These are phyloP conservation scores for Rhingia campestris DNA, from an alignment of 2,888 invertebrate genomes.

Conservation along the genomic window DNA sequence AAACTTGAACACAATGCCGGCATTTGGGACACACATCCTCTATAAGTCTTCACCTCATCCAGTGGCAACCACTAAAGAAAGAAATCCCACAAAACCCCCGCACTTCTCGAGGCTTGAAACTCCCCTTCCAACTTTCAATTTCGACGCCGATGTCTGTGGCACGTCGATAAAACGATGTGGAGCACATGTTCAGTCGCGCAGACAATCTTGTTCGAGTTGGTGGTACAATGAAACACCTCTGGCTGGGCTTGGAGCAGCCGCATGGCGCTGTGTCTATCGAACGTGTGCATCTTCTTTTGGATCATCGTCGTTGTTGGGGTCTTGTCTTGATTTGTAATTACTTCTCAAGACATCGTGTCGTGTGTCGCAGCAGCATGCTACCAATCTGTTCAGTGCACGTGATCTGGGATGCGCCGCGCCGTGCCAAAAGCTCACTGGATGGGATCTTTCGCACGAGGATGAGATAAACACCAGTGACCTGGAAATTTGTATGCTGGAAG, in stretches of 20 bases:
- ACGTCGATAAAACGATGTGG: slow-evolving; percentile 54
- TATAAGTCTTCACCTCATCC: slow-evolving; percentile 62
- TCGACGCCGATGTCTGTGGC: slow-evolving; percentile 49
- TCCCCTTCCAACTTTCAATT: slow-evolving; percentile 45
- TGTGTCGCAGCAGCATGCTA: slow-evolving; percentile 58
- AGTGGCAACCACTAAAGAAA: slow-evolving; percentile 6
- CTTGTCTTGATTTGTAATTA: slow-evolving; percentile 61
- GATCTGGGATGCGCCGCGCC: slow-evolving; percentile 29
- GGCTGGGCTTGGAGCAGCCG: neutral
- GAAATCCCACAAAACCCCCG: slow-evolving; percentile 10
- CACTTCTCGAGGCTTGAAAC: too few relatives aligned
- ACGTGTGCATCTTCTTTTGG: slow-evolving; percentile 54
- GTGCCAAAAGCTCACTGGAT: slow-evolving; percentile 15
- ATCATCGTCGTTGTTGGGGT: slow-evolving; percentile 34
- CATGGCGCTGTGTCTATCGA: slow-evolving; percentile 36
- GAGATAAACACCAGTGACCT: slow-evolving; percentile 29
- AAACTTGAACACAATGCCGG: slow-evolving; percentile 73
- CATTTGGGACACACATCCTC: slow-evolving; percentile 77
- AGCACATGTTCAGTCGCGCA: slow-evolving; percentile 65
- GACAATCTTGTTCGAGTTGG: slow-evolving; percentile 42
- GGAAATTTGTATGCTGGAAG: slow-evolving; percentile 20
- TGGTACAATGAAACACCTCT: slow-evolving; percentile 20
- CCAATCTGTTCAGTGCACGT: slow-evolving; percentile 60
- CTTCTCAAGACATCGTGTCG: slow-evolving; percentile 45
- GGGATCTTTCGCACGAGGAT: slow-evolving; percentile 56